Evolutionary conservation across 2,888 invertebrate species (phyloP).

Genomic region (Trachelus stipa): DNA sequence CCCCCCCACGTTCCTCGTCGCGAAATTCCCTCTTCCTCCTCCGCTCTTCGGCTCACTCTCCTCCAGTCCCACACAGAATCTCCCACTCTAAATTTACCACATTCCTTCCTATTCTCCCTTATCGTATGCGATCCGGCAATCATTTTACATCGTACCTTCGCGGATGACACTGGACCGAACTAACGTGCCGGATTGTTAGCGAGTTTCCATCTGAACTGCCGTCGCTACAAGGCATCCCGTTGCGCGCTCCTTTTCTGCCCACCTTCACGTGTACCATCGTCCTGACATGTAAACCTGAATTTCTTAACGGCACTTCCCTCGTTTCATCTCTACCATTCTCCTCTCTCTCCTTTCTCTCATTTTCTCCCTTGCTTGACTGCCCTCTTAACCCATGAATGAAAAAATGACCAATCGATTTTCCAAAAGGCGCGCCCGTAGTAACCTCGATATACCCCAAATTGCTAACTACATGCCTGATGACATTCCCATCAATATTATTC

Average conservation of each 20-base stretch:
- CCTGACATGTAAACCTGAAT: neutral
- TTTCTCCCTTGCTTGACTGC: neutral
- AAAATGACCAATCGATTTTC: slow-evolving; percentile 46
- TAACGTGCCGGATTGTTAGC: neutral
- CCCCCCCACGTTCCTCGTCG: slow-evolving; percentile 15
- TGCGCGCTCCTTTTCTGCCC: neutral
- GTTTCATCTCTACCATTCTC: slow-evolving; percentile 5
- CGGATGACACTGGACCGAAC: neutral
- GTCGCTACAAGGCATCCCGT: neutral
- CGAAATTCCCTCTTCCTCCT: slow-evolving; percentile 21
- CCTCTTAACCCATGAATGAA: slow-evolving; percentile 44
- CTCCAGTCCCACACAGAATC: neutral
- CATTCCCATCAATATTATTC: neutral
- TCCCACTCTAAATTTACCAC: neutral
- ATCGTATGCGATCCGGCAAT: neutral
- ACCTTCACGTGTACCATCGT: neutral
- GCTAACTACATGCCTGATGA: slow-evolving; percentile 24
- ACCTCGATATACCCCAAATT: slow-evolving; percentile 28
- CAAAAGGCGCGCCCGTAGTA: slow-evolving; percentile 21
- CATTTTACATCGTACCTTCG: neutral
- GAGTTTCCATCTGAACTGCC: neutral
- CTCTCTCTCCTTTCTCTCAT: slow-evolving; percentile 15
- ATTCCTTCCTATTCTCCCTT: neutral
- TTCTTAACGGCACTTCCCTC: slow-evolving; percentile 12
- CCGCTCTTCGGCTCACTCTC: neutral